These are phyloP conservation scores for Eulimnadia texana DNA, from an alignment of 1,140 invertebrate genomes.

Conservation along the genomic window DNA sequence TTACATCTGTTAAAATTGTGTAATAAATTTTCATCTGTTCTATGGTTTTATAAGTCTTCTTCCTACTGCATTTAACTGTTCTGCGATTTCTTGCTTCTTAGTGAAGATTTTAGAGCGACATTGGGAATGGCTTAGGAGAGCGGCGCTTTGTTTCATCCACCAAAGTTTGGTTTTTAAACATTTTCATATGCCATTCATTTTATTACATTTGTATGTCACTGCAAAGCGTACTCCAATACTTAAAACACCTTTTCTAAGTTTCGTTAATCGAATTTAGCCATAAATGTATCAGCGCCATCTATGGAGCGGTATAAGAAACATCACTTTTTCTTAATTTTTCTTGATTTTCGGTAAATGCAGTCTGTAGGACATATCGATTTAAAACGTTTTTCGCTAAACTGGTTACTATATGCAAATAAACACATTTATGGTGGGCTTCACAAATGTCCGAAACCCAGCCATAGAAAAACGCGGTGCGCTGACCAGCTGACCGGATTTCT, in stretches of 20 bases:
- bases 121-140: no score
- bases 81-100: no score
- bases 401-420: not conserved
- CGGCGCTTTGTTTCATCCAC: not conserved
- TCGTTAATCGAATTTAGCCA: not conserved
- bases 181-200: not conserved
- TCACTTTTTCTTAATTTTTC: not conserved
- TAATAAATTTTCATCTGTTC: no score
- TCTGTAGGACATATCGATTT: not conserved
- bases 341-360: not conserved
- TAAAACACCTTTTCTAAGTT: not conserved
- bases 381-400: not conserved
- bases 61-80: no score
- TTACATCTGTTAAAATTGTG: no score
- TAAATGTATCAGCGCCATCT: not conserved
- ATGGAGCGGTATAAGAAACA: not conserved
- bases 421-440: not conserved
- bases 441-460: not conserved
- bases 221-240: not conserved
- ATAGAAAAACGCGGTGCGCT: no score
- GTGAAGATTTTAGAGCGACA: no score
- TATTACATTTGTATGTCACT: not conserved
- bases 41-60: no score
- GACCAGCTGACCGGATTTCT: not conserved
- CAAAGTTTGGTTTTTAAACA: no score